Base-by-base conservation (phyloP, 2,797 vertebrate genomes). In the Denticeps clupeoides region DNA sequence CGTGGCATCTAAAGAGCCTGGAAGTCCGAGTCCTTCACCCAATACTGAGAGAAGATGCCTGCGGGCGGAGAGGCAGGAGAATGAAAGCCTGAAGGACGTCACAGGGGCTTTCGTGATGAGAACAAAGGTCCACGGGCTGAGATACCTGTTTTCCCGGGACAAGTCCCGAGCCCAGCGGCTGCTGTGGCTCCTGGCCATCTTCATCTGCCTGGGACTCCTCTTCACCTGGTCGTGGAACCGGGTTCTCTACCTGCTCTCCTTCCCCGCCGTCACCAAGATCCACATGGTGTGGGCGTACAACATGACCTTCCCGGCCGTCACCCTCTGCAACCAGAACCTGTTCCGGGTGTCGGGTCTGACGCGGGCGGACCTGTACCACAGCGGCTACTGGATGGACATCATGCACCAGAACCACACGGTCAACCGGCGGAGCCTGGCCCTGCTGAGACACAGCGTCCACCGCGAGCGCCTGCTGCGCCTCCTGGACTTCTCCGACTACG, bases 281-380 rank as follows among this genome's bases (percentile, higher is more conserved):
- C 77, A 79, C 61, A 85, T 89, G 72, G 58, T 77, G 23, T 82
- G 83, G 83, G 75, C 79, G 16, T 75, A 57, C 66, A 82, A 71
- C 62, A 73, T 89, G 82, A 71, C 71, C 11, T 93, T 91, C 56
- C 89, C 90, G 0, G 87, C 90, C 0, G 74, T 92, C 26, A 92
- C 88, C 1, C 68, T 93, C 64, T 93, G 90, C 74, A 91, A 89
- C 45, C 76, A 82, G 32, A 87, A 87, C 10, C 76, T 88, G 19
- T 79, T 85, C 58, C 83, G 65, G 1, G 75, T 80, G 21, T 84
- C 82, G 21, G 65, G 58, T 3, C 65, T 87, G 42, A 89, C 87
- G 35, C 80, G 56, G 60, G 75, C 75, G 0, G 87, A 90, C 71
- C 69, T 88, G 22, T 89, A 88, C 53, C 79, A 88, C 6, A 82